Conservation (phyloP, 2,797 vertebrate genomes). For the Chlorospingus semifuscus region DNA sequence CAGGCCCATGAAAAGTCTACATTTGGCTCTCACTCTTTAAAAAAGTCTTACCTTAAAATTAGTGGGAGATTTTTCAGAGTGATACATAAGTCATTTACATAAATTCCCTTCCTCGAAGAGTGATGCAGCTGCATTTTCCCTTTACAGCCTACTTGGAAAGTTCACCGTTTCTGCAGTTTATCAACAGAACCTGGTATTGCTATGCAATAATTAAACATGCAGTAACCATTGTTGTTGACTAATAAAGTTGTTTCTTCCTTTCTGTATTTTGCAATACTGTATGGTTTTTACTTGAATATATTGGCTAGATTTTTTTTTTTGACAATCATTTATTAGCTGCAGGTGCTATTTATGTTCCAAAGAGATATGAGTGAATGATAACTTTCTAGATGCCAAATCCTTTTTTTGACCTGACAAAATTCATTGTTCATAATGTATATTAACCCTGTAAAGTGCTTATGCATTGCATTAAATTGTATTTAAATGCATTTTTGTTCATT, state of each 20-base stretch:
- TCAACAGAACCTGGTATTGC: slow-evolving; percentile 55
- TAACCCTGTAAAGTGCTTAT: slow-evolving; percentile 53
- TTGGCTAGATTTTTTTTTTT: slow-evolving; percentile 17
- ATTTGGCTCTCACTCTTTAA: not conserved
- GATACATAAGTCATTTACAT: not conserved
- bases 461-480: slow-evolving; percentile 49
- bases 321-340: slow-evolving; percentile 68
- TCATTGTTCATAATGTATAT: slow-evolving; percentile 48
- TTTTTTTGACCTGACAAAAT: slow-evolving; percentile 27
- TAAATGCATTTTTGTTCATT: slow-evolving; percentile 54
- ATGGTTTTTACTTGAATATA: slow-evolving; percentile 59
- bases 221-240: slow-evolving; percentile 34
- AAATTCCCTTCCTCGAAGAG: not conserved
- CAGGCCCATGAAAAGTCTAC: not conserved
- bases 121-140: not conserved
- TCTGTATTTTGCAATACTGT: slow-evolving; percentile 59
- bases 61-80: not conserved
- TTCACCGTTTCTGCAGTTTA: not conserved
- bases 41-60: not conserved
- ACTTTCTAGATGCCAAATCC: slow-evolving; percentile 51
- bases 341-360: slow-evolving; percentile 76
- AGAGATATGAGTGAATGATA: slow-evolving; percentile 51
- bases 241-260: slow-evolving; percentile 42
- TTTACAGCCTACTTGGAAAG: not conserved
- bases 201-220: slow-evolving; percentile 70